These are phyloP conservation scores for Sciurus carolinensis DNA, from an alignment of 2,797 vertebrate genomes.

Conservation along the genomic window DNA sequence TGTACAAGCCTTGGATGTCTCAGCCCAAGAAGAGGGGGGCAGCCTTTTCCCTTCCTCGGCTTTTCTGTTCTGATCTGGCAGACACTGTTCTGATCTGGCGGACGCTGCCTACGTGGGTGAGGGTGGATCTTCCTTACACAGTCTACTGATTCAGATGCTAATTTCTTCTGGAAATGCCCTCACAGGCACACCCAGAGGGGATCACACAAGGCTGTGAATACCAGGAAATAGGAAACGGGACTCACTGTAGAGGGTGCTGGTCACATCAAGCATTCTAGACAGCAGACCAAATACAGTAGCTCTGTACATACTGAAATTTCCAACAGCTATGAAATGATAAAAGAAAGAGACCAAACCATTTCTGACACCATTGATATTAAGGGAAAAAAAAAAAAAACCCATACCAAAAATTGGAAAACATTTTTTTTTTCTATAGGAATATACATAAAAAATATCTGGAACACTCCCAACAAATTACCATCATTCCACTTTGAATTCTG, in stretches of 20 bases:
- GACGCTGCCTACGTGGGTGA: slow-evolving; percentile 25
- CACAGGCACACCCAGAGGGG: slow-evolving; percentile 35
- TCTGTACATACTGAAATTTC: neutral
- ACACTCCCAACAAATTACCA: slow-evolving; percentile 12
- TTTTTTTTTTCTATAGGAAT: neutral
- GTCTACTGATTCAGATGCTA: slow-evolving; percentile 73
- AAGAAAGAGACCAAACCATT: neutral
- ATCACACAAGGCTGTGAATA: slow-evolving; percentile 31
- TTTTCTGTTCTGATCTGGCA: neutral
- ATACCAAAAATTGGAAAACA: neutral
- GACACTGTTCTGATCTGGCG: too few species aligned
- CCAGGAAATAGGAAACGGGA: slow-evolving; percentile 31
- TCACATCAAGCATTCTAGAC: neutral
- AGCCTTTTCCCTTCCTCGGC: neutral
- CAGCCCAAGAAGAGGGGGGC: neutral
- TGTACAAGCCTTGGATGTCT: neutral
- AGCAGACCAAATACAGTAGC: neutral
- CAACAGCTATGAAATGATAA: neutral
- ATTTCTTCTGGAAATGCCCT: slow-evolving; percentile 67
- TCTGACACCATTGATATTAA: neutral
- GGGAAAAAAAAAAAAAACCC: too few species aligned
- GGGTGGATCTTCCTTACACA: slow-evolving; percentile 62
- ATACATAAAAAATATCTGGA: slow-evolving; percentile 31
- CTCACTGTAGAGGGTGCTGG: neutral
- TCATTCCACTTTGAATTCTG: slow-evolving; percentile 58